Percentiles rank a stretch among this genome's conserved stretches.
These are phyloP conservation scores for Odocoileus virginianus DNA, from an alignment of 2,113 vertebrate species.

Conservation along the genomic window DNA sequence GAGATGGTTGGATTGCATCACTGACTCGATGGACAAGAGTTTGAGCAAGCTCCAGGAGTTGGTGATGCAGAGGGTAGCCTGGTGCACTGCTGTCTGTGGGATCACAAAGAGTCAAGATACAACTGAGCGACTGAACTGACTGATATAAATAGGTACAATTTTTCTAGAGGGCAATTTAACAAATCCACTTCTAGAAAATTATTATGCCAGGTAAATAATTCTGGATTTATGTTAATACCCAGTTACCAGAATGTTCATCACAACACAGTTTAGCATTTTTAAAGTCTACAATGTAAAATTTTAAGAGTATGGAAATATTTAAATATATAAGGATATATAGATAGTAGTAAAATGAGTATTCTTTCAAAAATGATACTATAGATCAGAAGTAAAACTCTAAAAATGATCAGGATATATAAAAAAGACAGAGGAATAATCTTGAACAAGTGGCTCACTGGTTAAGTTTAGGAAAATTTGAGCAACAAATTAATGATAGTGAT, in stretches of 20 bases:
- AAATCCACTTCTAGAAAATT: background rate
- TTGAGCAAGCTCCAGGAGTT: background rate
- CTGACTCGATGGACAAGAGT: background rate
- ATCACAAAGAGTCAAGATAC: background rate
- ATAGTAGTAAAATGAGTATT: background rate
- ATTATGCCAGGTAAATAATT: conserved; percentile 9
- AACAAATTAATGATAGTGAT: background rate
- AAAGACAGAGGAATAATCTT: background rate
- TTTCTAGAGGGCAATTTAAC: background rate
- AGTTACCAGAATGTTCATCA: background rate
- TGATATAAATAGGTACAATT: background rate
- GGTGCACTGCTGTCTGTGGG: background rate
- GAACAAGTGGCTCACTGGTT: background rate
- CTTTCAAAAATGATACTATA: background rate
- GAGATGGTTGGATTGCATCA: background rate
- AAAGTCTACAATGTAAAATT: background rate
- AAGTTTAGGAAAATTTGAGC: background rate
- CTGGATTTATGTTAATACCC: background rate
- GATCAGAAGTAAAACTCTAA: background rate
- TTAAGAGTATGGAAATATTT: background rate
- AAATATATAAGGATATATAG: background rate
- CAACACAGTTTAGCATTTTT: background rate
- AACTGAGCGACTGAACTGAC: background rate
- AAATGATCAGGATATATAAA: background rate
- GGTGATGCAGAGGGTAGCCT: background rate